Conservation (phyloP, 1,140 invertebrate species). For the Drosophila repletoides region DNA sequence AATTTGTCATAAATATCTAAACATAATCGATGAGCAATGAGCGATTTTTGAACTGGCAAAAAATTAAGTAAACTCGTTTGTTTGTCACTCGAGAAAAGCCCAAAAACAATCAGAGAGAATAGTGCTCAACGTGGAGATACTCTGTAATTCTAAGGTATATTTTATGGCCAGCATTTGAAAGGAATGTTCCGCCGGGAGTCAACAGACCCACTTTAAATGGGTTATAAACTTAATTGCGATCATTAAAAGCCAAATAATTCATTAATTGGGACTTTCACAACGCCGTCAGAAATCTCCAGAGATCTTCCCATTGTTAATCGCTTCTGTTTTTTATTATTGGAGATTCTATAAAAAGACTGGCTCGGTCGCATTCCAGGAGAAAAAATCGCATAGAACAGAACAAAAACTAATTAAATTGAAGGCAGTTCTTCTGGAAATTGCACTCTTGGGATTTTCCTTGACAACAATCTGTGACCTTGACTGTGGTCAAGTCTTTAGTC, state of each 20-base stretch:
- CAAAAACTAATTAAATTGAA: conserved; percentile 13
- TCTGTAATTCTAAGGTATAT: too few species aligned
- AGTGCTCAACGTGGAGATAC: too few species aligned
- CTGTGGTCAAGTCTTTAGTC: conserved; percentile 32
- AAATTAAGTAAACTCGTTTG: conserved; percentile 16
- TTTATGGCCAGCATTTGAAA: too few species aligned
- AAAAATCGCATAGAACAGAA: conserved; percentile 8
- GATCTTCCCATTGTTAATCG: background rate
- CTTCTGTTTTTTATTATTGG: background rate
- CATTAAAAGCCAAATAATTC: conserved; percentile 12
- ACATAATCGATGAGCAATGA: conserved; percentile 37
- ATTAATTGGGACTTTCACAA: conserved; percentile 32
- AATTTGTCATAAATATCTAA: conserved; percentile 36
- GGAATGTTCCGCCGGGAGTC: too few species aligned
- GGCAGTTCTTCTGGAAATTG: background rate
- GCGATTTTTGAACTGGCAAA: conserved; percentile 27
- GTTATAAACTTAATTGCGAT: conserved; percentile 28
- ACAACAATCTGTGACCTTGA: conserved; percentile 36
- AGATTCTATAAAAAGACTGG: conserved; percentile 31
- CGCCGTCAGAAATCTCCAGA: background rate
- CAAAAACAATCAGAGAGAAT: background rate
- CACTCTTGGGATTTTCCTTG: conserved; percentile 17
- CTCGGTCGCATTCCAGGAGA: conserved; percentile 17
- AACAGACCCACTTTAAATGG: conserved; percentile 8
- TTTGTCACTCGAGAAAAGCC: background rate